Conservation (phyloP, 2,888 invertebrate species). For the Agrypnus murinus region DNA sequence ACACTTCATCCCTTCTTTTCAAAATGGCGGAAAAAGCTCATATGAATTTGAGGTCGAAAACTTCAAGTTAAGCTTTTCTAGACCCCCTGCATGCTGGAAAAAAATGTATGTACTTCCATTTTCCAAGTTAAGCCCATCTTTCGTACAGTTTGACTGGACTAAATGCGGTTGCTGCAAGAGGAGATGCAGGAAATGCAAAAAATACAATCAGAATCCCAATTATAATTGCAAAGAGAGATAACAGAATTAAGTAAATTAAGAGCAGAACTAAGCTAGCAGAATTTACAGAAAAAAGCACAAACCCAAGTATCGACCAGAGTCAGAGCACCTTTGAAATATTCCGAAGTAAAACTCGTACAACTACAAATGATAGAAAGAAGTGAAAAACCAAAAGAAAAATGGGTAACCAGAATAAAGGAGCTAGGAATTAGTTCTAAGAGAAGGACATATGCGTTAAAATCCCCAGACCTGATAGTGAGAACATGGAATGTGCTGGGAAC, state of each 20-base stretch:
- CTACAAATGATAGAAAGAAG: background rate
- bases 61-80: too few species aligned
- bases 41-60: too few species aligned
- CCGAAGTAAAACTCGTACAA: too few species aligned
- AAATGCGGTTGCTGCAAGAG: slow-evolving; percentile 1
- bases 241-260: background rate
- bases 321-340: background rate
- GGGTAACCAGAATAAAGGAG: slow-evolving; percentile 1
- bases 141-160: too few species aligned
- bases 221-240: too few species aligned
- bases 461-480: too few species aligned
- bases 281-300: background rate
- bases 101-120: too few species aligned
- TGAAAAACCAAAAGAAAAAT: background rate
- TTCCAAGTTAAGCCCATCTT: too few species aligned
- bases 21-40: too few species aligned
- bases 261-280: background rate
- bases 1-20: too few species aligned
- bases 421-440: background rate
- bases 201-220: slow-evolving; percentile 7
- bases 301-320: background rate
- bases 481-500: too few species aligned
- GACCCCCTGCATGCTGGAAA: too few species aligned
- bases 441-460: background rate
- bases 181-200: slow-evolving; percentile 5